Evolutionary conservation across 2,888 invertebrate genomes (phyloP).

Genomic region (Caenorhabditis doughertyi): DNA sequence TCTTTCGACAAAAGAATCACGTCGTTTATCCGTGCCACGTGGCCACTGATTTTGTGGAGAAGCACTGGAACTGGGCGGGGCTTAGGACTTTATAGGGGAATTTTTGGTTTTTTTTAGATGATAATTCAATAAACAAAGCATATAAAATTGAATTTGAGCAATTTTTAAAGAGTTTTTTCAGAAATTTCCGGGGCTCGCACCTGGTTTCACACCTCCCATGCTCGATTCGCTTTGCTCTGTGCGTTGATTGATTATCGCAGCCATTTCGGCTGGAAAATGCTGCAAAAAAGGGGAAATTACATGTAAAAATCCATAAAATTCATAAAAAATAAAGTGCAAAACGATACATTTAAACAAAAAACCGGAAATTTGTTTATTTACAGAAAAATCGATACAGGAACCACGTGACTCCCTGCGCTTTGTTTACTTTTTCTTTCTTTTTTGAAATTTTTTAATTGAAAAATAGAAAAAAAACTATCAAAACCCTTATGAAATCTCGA

Average conservation of each 20-base stretch:
- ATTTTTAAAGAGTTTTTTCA: background rate
- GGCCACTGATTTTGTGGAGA: slow-evolving; percentile 80
- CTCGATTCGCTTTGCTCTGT: slow-evolving; percentile 57
- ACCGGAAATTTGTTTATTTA: background rate
- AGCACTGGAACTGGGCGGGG: slow-evolving; percentile 66
- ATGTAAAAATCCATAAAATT: no score
- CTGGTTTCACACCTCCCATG: slow-evolving; percentile 68
- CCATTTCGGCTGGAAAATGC: slow-evolving; percentile 50
- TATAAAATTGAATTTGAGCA: no score
- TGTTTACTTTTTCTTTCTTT: background rate
- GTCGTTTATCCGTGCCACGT: slow-evolving; percentile 78
- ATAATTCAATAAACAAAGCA: no score
- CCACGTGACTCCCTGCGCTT: background rate
- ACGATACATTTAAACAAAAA: background rate
- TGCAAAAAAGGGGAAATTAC: background rate
- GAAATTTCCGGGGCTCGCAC: no score
- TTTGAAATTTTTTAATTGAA: background rate
- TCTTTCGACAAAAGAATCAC: slow-evolving; percentile 75
- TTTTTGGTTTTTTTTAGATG: background rate
- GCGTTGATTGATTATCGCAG: slow-evolving; percentile 71
- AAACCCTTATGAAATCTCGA: background rate
- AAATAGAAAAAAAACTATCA: background rate
- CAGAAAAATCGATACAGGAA: background rate
- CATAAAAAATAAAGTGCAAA: background rate
- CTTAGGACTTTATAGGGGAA: background rate